Percentiles rank a stretch among this genome's conserved stretches.
Evolutionary conservation across 2,113 vertebrate species (phyloP).

Genomic region (Nesospiza acunhae): DNA sequence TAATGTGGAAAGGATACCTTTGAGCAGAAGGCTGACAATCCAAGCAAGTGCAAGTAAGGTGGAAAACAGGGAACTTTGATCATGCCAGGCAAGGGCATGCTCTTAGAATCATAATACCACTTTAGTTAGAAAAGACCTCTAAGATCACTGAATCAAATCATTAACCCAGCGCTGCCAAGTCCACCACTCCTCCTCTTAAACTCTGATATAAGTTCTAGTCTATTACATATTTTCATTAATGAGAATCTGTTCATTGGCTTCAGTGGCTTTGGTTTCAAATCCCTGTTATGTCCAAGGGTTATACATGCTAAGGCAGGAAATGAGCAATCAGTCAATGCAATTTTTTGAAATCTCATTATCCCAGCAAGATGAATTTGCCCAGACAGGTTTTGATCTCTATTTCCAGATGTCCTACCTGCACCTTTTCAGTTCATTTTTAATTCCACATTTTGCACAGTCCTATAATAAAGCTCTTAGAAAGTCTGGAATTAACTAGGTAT

Average conservation of each 20-base stretch:
- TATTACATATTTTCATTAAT: background rate
- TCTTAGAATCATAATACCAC: background rate
- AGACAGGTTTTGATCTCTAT: background rate
- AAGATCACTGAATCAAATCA: background rate
- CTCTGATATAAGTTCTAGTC: background rate
- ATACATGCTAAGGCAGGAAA: background rate
- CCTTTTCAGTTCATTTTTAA: background rate
- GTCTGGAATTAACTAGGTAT: background rate
- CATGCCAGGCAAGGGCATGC: background rate
- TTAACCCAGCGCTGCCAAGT: background rate
- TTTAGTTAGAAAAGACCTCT: background rate
- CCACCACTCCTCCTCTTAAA: background rate
- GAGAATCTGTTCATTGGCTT: background rate
- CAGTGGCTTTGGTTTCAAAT: background rate
- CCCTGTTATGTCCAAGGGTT: background rate
- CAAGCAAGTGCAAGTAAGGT: background rate
- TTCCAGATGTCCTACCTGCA: background rate
- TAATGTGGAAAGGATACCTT: background rate
- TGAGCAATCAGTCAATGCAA: background rate
- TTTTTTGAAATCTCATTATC: background rate
- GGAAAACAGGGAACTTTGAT: background rate
- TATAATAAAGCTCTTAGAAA: background rate
- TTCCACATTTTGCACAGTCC: background rate
- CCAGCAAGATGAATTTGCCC: background rate
- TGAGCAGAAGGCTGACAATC: background rate